phyloP scores from a whole-genome alignment of 1,140 invertebrate species.

The Apis dorsata region DNA sequence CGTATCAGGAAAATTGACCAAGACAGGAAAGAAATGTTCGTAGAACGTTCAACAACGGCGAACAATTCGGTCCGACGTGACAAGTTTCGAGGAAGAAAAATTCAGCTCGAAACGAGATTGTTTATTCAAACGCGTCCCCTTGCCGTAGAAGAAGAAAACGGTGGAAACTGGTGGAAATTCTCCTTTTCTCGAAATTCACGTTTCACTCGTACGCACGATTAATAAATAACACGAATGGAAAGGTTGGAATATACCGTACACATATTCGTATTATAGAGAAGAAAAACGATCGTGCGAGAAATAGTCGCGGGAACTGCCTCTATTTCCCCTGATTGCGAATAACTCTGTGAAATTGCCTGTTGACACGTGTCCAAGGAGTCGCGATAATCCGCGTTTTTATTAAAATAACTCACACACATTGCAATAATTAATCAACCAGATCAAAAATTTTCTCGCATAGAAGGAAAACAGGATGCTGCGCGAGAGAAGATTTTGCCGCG shows the following conservation, averaged over 20 bases:
- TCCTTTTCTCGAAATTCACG: not conserved
- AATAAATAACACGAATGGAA: slow-evolving; percentile 24
- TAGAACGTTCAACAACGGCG: not conserved
- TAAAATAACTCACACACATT: slow-evolving; percentile 10
- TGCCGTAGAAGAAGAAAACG: not conserved
- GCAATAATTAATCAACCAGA: not conserved
- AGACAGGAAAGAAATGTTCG: not conserved
- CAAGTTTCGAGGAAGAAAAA: not conserved
- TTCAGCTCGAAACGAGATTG: slow-evolving; percentile 28
- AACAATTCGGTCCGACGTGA: slow-evolving; percentile 21
- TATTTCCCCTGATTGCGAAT: slow-evolving; percentile 6
- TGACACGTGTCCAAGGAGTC: not conserved
- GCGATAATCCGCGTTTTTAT: slow-evolving; percentile 7
- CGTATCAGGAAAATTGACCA: not conserved
- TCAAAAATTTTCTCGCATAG: not conserved
- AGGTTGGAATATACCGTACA: not conserved
- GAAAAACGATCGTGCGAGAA: slow-evolving; percentile 31
- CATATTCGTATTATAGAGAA: not conserved
- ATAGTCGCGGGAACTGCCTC: not conserved
- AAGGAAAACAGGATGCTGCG: no score
- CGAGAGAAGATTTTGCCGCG: not conserved
- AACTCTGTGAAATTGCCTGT: slow-evolving; percentile 4
- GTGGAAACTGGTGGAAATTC: not conserved
- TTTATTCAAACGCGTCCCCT: slow-evolving; percentile 17
- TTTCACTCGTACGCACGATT: not conserved